A percentile compares a stretch with the other conserved stretches of the same genome.
Evolutionary conservation across 2,113 vertebrate genomes (phyloP).

Genomic region (Gobio gobio): DNA sequence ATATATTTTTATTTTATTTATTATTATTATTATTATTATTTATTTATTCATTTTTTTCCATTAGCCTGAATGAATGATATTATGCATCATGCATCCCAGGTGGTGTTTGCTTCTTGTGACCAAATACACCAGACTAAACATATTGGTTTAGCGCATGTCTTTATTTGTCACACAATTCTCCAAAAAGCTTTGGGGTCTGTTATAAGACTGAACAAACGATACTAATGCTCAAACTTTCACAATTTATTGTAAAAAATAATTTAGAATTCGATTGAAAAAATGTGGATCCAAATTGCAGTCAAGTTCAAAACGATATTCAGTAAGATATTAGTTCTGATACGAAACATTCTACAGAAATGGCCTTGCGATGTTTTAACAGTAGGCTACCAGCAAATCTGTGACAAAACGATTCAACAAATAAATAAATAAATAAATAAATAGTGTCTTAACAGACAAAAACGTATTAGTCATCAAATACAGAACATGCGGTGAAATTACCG

Average conservation of each 20-base stretch:
- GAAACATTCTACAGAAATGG: background rate
- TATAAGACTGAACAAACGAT: background rate
- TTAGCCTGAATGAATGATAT: slow-evolving; percentile 37
- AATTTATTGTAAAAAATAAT: background rate
- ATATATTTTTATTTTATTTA: background rate
- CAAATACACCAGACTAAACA: slow-evolving; percentile 68
- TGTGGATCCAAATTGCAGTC: too few relatives aligned
- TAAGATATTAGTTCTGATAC: background rate
- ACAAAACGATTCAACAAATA: background rate
- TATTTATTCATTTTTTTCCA: background rate
- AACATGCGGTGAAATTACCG: background rate
- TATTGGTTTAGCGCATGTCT: slow-evolving; percentile 59
- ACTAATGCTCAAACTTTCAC: background rate
- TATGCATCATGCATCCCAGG: slow-evolving; percentile 51
- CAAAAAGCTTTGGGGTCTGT: slow-evolving; percentile 35
- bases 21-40: too few relatives aligned
- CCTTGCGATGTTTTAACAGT: background rate
- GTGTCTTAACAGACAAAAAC: background rate
- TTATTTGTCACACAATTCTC: slow-evolving; percentile 48
- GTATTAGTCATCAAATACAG: background rate
- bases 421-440: background rate
- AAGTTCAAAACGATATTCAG: too few relatives aligned
- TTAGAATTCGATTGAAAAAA: background rate
- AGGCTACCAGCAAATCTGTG: background rate
- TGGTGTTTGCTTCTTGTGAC: slow-evolving; percentile 69